These are phyloP conservation scores for Folsomia manolachei DNA, from an alignment of 2,888 invertebrate species.

Conservation along the genomic window DNA sequence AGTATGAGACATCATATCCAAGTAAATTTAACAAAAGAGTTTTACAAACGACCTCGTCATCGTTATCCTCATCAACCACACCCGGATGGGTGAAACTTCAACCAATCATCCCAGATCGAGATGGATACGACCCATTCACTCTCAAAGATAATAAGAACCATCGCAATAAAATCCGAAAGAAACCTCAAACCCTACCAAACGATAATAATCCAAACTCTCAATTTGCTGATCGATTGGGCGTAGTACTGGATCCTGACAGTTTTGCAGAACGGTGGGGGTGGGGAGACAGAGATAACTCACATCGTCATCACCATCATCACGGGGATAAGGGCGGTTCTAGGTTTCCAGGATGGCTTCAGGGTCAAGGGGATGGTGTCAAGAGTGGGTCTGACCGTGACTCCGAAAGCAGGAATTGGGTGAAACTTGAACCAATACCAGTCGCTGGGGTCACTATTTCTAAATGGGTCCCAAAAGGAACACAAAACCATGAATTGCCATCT, in stretches of 20 bases:
- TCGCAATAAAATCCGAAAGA: neutral
- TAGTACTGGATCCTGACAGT: constrained; percentile 46
- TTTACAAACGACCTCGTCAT: constrained; percentile 14
- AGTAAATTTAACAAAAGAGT: constrained; percentile 19
- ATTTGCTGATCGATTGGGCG: constrained; percentile 42
- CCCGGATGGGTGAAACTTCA: constrained; percentile 47
- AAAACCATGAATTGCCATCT: constrained; percentile 43
- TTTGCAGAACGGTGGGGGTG: constrained; percentile 49
- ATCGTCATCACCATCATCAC: neutral
- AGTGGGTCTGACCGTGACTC: constrained; percentile 20
- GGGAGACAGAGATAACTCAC: constrained; percentile 23
- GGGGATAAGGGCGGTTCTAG: constrained; percentile 36
- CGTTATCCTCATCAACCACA: neutral
- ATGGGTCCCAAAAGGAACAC: constrained; percentile 50
- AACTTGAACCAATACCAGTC: constrained; percentile 48
- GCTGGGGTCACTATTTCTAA: constrained; percentile 48
- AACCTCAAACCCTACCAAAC: constrained; percentile 4
- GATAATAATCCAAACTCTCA: neutral
- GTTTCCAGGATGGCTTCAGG: constrained; percentile 46
- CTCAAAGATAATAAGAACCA: neutral
- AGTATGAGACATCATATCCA: constrained; percentile 13
- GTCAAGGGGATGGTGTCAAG: constrained; percentile 12
- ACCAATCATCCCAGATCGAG: constrained; percentile 34
- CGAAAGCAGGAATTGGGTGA: constrained; percentile 47
- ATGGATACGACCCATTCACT: constrained; percentile 44